Conservation (phyloP, 2,888 invertebrate genomes). For the Watsonalla cultraria region DNA sequence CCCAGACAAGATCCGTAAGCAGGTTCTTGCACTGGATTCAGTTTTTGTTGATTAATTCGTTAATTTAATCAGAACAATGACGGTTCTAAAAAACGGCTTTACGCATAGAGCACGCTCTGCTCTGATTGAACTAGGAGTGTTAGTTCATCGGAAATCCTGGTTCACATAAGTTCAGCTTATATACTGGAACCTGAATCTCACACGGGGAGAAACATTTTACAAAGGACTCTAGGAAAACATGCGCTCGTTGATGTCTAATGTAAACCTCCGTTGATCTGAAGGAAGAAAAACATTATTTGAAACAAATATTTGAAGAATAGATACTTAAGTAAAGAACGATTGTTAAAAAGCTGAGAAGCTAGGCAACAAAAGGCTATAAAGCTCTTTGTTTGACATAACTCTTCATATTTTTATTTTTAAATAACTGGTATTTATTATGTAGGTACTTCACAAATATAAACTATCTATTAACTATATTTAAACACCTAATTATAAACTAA, state of each 20-base stretch:
- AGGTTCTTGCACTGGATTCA: slow-evolving; percentile 52
- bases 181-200: background rate
- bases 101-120: slow-evolving; percentile 47
- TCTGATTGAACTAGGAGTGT: slow-evolving; percentile 34
- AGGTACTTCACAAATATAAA: no score
- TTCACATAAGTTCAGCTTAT: slow-evolving; percentile 37
- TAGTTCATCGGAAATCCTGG: slow-evolving; percentile 62
- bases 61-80: slow-evolving; percentile 47
- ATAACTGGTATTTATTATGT: no score
- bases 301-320: no score
- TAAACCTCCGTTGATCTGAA: background rate
- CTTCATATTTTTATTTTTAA: no score
- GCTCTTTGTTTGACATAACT: no score
- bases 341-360: no score
- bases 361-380: no score
- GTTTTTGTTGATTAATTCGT: slow-evolving; percentile 48
- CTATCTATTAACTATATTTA: no score
- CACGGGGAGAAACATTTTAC: background rate
- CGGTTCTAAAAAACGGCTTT: slow-evolving; percentile 37
- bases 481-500: no score
- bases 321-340: no score
- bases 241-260: background rate
- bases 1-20: slow-evolving; percentile 64
- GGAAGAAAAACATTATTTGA: background rate
- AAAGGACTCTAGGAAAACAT: no score